Base-by-base conservation (phyloP, 1,140 invertebrate genomes). In the Drosophila nannoptera region DNA sequence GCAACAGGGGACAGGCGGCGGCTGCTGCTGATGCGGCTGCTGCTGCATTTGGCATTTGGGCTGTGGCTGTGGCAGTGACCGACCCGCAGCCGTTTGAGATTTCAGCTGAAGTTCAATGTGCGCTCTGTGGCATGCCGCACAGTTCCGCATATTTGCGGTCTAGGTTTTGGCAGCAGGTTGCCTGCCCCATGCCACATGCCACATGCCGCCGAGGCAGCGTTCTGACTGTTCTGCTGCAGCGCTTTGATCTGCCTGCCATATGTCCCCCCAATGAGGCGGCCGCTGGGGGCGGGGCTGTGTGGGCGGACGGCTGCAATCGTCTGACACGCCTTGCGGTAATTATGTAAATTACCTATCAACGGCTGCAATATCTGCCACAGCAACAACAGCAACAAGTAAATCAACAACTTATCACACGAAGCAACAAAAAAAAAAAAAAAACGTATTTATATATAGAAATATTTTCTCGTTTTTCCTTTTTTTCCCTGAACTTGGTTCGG, bases 301-400 rank as follows among this genome's bases (percentile, higher is more conserved):
- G 22, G 22, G 22, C 22, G 22, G 22, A 22, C 22, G 22, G 56
- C 38, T 65, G 53, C 73, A 75, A 75, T 76, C 69, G 59, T 31
- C 50, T 52, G 64, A 69, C 75, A 80, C 76, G 76, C 77, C 77
- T 72, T 42, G 62, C 49, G 62, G 77, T 78, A 78, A 78, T 78
- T 78, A 75, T 78, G 76, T 75, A 78, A 78, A 78, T 78, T 78
- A 71, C 61, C 72, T 63, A 75, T 78, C 73, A 78, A 78, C 76
- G 74, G 60, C 59, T 55, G 29, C 48, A 33, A 32, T 32, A 59
- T 33, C 31, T 12, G n/a, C 8, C 31, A 52, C 54, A 50, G 14
- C 49, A 60, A 33, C 60, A 64, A 38, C 48, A 43, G 16, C 31
- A 59, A 49, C 50, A 55, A 58, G 45, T 42, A 67, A 50, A 59